Evolutionary conservation across 2,113 vertebrate genomes (phyloP), one percentile per base, ranked within the genome.

Genomic region (Melierax canorus): DNA sequence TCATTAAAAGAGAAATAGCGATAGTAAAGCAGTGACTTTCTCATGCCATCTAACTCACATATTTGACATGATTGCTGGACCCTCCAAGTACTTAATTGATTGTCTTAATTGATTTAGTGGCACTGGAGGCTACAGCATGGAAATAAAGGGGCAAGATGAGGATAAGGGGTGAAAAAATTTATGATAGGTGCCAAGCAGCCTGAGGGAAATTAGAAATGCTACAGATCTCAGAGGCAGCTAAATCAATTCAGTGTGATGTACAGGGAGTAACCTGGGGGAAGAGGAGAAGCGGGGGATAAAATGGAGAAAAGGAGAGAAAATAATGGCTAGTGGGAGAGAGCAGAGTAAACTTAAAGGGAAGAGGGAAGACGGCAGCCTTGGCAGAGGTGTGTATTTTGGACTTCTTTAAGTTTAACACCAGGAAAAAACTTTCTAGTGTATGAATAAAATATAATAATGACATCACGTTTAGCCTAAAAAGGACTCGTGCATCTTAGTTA

Each of bases 1-100:
- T 95, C 92, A 96, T 97, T 97, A 97, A 95, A 95, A 96, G 96
- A 92, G 94, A 93, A 95, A 95, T 94, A 96, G 96, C 45, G 59
- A 84, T 56, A 87, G 92, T 77, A 82, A 87, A 95, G 94, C 87
- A 84, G 89, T 95, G 96, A 91, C 97, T 96, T 94, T 95, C 95
- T 92, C 84, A 6, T 93, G 91, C 92, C 96, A 96, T 87, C 93
- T 94, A 93, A 92, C 96, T 96, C 96, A 96, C 91, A 60, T 94
- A 95, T 90, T 94, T 96, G 95, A 96, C 95, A 94, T 96, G 97
- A 97, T 97, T 95, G 92, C 95, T 91, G 92, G 94, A 96, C 95
- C 89, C 90, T 96, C 97, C 94, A 90, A 97, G 95, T 97, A 96
- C 94, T 97, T 97, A 97, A 97, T 97, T 97, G 96, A 97, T 97